These are phyloP conservation scores for Felis chaus DNA, from an alignment of 2,113 vertebrate genomes.

Conservation along the genomic window DNA sequence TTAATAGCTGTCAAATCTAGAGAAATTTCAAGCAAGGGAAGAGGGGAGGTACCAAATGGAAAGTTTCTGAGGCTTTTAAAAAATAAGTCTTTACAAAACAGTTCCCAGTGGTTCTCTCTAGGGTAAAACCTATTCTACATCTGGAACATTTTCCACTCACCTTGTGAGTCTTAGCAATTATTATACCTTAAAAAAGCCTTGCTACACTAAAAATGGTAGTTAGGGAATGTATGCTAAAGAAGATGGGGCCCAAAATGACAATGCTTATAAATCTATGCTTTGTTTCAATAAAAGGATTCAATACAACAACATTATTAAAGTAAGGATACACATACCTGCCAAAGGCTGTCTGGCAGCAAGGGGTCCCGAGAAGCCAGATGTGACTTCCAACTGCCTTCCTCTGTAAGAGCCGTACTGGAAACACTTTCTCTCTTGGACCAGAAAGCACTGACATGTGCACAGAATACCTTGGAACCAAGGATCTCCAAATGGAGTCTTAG, in stretches of 20 bases:
- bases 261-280: background rate
- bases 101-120: background rate
- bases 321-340: background rate
- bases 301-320: background rate
- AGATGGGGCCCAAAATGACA: background rate
- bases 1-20: constrained; percentile 62
- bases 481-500: background rate
- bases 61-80: constrained; percentile 46
- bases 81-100: constrained; percentile 1
- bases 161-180: background rate
- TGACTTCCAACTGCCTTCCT: background rate
- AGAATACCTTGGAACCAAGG: background rate
- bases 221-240: background rate
- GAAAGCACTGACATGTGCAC: background rate
- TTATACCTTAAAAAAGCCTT: background rate
- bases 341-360: background rate
- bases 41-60: background rate
- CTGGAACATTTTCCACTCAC: background rate
- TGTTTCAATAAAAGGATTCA: background rate
- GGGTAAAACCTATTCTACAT: background rate
- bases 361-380: background rate
- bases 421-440: background rate
- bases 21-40: constrained; percentile 54
- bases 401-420: background rate
- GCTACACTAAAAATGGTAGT: background rate